These are phyloP conservation scores for Amblyjoppa proteus DNA, from an alignment of 2,888 invertebrate genomes.

Conservation along the genomic window DNA sequence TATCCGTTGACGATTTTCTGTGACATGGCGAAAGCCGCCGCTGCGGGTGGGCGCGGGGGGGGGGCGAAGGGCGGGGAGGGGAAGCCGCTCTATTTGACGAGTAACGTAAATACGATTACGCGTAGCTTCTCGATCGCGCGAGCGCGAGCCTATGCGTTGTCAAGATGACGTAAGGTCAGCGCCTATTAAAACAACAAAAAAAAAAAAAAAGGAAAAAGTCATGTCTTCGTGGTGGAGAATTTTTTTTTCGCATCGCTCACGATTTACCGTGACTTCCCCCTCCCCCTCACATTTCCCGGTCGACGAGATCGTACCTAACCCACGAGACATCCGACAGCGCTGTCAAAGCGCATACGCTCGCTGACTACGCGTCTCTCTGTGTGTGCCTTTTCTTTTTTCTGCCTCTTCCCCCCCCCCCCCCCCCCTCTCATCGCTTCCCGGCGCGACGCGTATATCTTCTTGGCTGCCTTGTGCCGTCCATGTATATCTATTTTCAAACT, in stretches of 20 bases:
- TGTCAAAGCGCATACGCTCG: slow-evolving; percentile 59
- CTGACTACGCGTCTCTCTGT: not conserved
- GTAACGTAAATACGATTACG: slow-evolving; percentile 48
- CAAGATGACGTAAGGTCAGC: slow-evolving; percentile 70
- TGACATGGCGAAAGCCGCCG: slow-evolving; percentile 7
- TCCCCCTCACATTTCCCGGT: not conserved
- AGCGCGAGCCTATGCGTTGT: slow-evolving; percentile 59
- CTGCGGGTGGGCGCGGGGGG: not conserved
- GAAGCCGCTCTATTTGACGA: slow-evolving; percentile 1
- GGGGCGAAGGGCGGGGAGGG: not conserved
- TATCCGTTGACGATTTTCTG: slow-evolving; percentile 13
- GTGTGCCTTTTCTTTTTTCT: slow-evolving; percentile 1
- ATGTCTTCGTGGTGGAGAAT: not conserved
- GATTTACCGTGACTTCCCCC: not conserved
- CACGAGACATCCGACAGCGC: slow-evolving; percentile 59
- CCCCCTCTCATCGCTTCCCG: slow-evolving; percentile 57
- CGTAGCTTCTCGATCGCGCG: slow-evolving; percentile 29
- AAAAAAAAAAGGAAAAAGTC: slow-evolving; percentile 9
- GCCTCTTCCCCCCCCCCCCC: not conserved
- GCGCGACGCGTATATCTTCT: slow-evolving; percentile 67
- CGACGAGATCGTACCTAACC: slow-evolving; percentile 52
- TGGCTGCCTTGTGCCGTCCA: slow-evolving; percentile 21
- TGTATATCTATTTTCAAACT: slow-evolving; percentile 40
- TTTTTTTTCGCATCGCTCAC: slow-evolving; percentile 5
- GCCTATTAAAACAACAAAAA: slow-evolving; percentile 22